These are phyloP conservation scores for Neoseiulus cucumeris DNA, from an alignment of 1,140 invertebrate genomes.

Conservation along the genomic window DNA sequence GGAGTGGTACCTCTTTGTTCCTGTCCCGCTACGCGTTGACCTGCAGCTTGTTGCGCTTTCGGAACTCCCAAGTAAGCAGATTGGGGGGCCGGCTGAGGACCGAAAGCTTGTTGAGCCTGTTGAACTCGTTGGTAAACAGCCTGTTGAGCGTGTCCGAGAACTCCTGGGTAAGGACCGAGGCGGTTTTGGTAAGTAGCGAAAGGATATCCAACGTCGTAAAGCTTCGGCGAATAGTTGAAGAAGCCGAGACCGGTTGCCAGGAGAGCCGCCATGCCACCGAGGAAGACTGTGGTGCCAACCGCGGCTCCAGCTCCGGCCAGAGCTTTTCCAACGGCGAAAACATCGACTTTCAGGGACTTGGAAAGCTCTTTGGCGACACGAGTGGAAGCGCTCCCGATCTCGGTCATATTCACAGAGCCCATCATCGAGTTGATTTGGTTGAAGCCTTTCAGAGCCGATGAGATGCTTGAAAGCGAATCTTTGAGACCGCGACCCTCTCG, in stretches of 20 bases:
- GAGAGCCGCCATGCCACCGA: not conserved
- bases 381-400: not conserved
- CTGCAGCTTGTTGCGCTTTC: not conserved
- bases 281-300: not conserved
- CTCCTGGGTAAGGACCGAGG: not conserved
- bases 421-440: constrained; percentile 8
- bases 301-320: not conserved
- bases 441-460: not conserved
- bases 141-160: constrained; percentile 1
- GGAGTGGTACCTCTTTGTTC: not conserved
- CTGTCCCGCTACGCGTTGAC: not conserved
- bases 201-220: not conserved
- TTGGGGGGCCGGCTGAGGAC: not conserved
- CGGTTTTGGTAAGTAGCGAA: not conserved
- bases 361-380: not conserved
- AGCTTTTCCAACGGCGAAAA: not conserved
- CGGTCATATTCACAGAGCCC: not conserved
- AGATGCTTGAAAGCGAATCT: constrained; percentile 2
- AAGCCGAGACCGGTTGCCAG: not conserved
- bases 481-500: constrained; percentile 2
- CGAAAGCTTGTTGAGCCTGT: not conserved
- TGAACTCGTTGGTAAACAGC: not conserved
- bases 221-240: constrained; percentile 1
- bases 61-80: not conserved
- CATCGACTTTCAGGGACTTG: constrained; percentile 6